These are phyloP conservation scores for Mareca strepera DNA, from an alignment of 2,797 vertebrate genomes.

Conservation along the genomic window DNA sequence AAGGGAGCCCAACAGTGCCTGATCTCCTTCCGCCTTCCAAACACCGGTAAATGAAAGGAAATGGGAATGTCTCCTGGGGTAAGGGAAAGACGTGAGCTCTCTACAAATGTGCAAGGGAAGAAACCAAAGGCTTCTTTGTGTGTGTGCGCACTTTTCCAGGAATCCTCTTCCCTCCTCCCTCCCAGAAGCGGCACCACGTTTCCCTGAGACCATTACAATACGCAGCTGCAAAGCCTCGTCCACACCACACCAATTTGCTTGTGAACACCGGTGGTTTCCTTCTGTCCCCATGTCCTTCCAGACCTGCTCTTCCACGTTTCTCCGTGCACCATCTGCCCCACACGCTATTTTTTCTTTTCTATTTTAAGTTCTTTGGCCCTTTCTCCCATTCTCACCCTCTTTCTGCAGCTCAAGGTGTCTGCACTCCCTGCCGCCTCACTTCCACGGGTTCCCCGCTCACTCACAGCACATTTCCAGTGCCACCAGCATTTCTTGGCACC, in stretches of 20 bases:
- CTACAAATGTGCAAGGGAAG: constrained; percentile 4
- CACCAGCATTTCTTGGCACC: not conserved
- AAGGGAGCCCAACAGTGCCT: constrained; percentile 26
- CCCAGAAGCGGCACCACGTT: not conserved
- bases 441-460: not conserved
- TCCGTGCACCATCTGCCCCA: not conserved
- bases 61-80: constrained; percentile 18
- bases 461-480: not conserved
- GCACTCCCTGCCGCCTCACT: not conserved
- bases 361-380: not conserved
- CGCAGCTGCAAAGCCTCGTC: not conserved
- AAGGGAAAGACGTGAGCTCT: not conserved
- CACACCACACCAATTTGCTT: accelerated
- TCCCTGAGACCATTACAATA: not conserved
- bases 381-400: not conserved
- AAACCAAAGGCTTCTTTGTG: constrained; percentile 25
- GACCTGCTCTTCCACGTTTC: not conserved
- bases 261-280: accelerated
- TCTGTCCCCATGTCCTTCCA: not conserved
- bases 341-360: not conserved
- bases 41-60: constrained; percentile 38
- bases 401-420: not conserved
- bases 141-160: not conserved
- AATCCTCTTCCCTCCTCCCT: not conserved
- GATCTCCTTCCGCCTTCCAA: constrained; percentile 27